Evolutionary conservation across 2,113 vertebrate species (phyloP).

Genomic region (Picathartes gymnocephalus): DNA sequence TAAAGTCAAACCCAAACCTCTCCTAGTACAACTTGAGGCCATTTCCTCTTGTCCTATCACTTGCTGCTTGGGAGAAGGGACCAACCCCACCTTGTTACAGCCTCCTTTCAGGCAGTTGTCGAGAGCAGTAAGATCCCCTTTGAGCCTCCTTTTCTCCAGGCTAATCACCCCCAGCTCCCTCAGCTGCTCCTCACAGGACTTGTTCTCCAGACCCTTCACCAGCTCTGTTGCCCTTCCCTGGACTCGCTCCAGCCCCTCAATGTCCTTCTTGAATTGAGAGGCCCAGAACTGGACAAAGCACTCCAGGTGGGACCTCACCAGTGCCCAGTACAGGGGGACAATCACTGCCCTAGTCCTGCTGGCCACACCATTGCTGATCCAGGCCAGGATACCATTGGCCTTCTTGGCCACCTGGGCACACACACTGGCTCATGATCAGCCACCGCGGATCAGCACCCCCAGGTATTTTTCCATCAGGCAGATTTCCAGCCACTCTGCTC

Average conservation of each 20-base stretch:
- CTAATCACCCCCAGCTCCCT: not conserved
- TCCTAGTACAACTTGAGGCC: not conserved
- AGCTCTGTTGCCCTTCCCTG: fast-evolving
- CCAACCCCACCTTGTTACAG: not conserved
- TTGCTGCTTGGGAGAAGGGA: not conserved
- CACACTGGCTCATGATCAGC: not conserved
- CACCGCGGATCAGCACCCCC: fast-evolving
- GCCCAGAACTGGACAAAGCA: not conserved
- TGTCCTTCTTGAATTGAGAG: fast-evolving
- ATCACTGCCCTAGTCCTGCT: not conserved
- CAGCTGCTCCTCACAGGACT: not conserved
- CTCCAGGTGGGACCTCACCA: not conserved
- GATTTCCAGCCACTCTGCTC: not conserved
- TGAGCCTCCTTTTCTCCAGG: not conserved
- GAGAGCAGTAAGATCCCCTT: fast-evolving
- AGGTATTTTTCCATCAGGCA: not conserved
- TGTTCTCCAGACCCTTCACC: not conserved
- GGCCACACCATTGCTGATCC: fast-evolving
- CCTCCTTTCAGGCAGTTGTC: not conserved
- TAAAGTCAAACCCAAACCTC: not conserved
- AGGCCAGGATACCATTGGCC: fast-evolving
- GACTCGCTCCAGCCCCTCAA: fast-evolving
- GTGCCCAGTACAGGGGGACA: not conserved
- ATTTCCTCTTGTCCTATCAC: not conserved
- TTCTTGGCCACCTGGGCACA: not conserved